Evolutionary conservation across 2,888 invertebrate genomes (phyloP).

Genomic region (Dilophus febrilis): DNA sequence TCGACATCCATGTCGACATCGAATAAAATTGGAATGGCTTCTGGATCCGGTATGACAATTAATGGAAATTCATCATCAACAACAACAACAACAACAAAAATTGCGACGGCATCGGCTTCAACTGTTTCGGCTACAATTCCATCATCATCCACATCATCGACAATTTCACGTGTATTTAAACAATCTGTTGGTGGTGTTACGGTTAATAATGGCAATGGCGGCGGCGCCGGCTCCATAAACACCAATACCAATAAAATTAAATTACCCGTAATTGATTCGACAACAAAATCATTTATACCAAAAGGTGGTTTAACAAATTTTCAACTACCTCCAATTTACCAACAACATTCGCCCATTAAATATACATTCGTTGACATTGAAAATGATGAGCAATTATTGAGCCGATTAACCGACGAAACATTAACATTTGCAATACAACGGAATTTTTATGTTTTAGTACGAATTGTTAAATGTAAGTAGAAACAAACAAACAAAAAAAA

Average conservation of each 20-base stretch:
- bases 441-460: slow-evolving; percentile 56
- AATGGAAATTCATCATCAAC: background rate
- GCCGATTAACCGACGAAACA: slow-evolving; percentile 40
- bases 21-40: too few relatives aligned
- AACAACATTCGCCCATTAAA: slow-evolving; percentile 26
- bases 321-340: slow-evolving; percentile 20
- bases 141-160: too few relatives aligned
- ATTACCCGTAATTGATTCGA: too few relatives aligned
- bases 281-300: background rate
- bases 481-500: background rate
- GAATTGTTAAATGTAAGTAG: slow-evolving; percentile 57
- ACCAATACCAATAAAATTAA: slow-evolving; percentile 12
- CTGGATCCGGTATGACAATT: too few relatives aligned
- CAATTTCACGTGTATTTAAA: background rate
- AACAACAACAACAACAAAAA: background rate
- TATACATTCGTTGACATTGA: slow-evolving; percentile 24
- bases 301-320: slow-evolving; percentile 10
- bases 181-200: background rate
- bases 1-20: too few relatives aligned
- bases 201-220: too few relatives aligned
- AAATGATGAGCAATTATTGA: slow-evolving; percentile 37
- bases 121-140: background rate
- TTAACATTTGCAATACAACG: slow-evolving; percentile 56
- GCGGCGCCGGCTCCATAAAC: slow-evolving; percentile 19
- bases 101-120: background rate